A percentile compares a stretch with the other conserved stretches of the same genome.
Conservation (phyloP, 1,140 invertebrate species). For the Vanessa tameamea region DNA sequence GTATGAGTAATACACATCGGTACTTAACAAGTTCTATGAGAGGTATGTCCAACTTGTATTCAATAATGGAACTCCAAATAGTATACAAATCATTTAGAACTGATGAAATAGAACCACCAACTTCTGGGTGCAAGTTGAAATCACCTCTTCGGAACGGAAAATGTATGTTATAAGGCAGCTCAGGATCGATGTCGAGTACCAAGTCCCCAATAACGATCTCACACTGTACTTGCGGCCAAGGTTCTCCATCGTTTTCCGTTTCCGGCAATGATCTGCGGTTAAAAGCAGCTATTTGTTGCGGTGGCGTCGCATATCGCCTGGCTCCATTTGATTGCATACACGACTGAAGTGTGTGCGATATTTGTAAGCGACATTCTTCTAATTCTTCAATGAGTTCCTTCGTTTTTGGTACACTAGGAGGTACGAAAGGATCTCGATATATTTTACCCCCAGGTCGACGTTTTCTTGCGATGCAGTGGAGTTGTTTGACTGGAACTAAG, state of each 20-base stretch:
- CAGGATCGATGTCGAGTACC: slow-evolving; percentile 87
- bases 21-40: slow-evolving; percentile 90
- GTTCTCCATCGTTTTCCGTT: slow-evolving; percentile 78
- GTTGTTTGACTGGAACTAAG: slow-evolving; percentile 89
- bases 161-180: slow-evolving; percentile 90
- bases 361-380: slow-evolving; percentile 90
- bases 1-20: slow-evolving; percentile 92
- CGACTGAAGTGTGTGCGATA: slow-evolving; percentile 91
- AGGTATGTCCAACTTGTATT: slow-evolving; percentile 88
- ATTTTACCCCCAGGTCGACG: slow-evolving; percentile 81
- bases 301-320: slow-evolving; percentile 90
- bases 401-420: slow-evolving; percentile 81
- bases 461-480: slow-evolving; percentile 92
- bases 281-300: slow-evolving; percentile 92
- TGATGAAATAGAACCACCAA: slow-evolving; percentile 91
- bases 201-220: slow-evolving; percentile 86
- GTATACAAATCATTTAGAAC: slow-evolving; percentile 91
- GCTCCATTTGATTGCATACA: slow-evolving; percentile 91
- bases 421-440: slow-evolving; percentile 85
- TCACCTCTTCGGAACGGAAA: slow-evolving; percentile 94
- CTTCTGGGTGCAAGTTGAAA: slow-evolving; percentile 90
- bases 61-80: slow-evolving; percentile 92
- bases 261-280: slow-evolving; percentile 89
- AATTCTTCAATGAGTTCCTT: slow-evolving; percentile 87
- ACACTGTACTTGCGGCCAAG: slow-evolving; percentile 83